Evolutionary conservation across 2,113 vertebrate species (phyloP).

Genomic region (Dicerorhinus sumatrensis): DNA sequence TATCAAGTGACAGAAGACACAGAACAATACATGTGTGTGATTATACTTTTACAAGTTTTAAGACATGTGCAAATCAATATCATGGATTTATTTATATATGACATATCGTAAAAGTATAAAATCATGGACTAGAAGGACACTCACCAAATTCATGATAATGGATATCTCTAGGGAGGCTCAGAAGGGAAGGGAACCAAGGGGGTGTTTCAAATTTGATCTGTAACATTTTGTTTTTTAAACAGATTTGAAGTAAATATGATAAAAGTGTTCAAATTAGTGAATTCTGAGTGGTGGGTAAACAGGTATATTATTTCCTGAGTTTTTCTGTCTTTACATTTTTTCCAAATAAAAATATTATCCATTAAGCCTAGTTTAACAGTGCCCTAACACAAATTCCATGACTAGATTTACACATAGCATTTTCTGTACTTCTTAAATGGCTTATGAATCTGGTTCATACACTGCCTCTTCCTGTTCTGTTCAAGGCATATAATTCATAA

Average conservation of each 20-base stretch:
- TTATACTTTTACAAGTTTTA: neutral
- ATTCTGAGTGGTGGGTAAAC: neutral
- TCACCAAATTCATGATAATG: neutral
- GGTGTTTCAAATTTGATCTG: neutral
- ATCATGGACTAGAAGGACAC: neutral
- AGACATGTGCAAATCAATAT: neutral
- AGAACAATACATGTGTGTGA: neutral
- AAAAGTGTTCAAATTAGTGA: neutral
- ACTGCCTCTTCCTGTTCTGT: neutral
- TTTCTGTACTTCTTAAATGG: neutral
- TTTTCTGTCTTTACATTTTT: neutral
- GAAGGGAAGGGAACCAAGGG: neutral
- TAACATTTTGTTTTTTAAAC: neutral
- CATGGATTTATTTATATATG: neutral
- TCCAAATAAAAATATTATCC: conserved; percentile 7
- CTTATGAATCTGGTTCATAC: neutral
- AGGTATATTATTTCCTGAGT: neutral
- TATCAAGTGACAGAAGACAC: neutral
- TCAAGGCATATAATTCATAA: conserved; percentile 3
- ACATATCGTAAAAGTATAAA: neutral
- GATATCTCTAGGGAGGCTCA: neutral
- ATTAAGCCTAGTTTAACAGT: neutral
- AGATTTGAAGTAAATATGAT: conserved; percentile 12
- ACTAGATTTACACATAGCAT: neutral
- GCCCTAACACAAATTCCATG: neutral